Conservation (phyloP, 2,797 vertebrate genomes). For the Enoplosus armatus region DNA sequence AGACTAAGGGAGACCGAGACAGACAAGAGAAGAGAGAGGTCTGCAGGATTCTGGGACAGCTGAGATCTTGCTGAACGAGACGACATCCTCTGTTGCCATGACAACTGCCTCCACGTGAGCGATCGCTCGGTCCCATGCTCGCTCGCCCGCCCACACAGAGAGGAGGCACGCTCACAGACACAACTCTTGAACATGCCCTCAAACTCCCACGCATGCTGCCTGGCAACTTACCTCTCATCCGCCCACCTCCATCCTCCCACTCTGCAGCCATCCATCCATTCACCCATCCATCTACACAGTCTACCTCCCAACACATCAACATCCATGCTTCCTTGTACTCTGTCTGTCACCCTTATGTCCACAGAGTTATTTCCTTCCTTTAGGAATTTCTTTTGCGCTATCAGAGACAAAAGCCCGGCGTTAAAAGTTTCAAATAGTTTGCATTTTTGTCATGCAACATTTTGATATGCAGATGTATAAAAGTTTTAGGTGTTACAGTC, state of each 20-base stretch:
- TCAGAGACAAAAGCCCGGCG: neutral
- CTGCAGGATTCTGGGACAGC: constrained; percentile 71
- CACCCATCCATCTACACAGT: constrained; percentile 29
- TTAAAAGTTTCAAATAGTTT: neutral
- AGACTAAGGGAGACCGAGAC: constrained; percentile 19
- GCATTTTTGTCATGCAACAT: too few species aligned
- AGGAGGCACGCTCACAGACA: constrained; percentile 44
- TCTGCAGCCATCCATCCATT: constrained; percentile 19
- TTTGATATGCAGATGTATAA: neutral
- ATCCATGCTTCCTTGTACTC: constrained; percentile 13
- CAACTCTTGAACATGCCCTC: constrained; percentile 67
- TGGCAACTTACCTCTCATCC: constrained; percentile 67
- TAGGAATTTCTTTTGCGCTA: neutral
- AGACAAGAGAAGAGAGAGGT: constrained; percentile 27
- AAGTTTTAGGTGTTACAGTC: neutral
- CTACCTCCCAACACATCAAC: constrained; percentile 25
- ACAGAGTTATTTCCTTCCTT: neutral
- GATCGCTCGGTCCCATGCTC: constrained; percentile 70
- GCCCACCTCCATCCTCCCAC: constrained; percentile 51
- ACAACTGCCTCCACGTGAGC: constrained; percentile 77
- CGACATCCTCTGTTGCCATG: constrained; percentile 83
- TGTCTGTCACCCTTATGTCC: constrained; percentile 1
- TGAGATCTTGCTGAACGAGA: constrained; percentile 67
- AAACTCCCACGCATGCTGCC: constrained; percentile 72
- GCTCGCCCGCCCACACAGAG: constrained; percentile 65